Evolutionary conservation across 2,113 vertebrate species (phyloP), one percentile per base, ranked within the genome.

Genomic region (Cromileptes altivelis): DNA sequence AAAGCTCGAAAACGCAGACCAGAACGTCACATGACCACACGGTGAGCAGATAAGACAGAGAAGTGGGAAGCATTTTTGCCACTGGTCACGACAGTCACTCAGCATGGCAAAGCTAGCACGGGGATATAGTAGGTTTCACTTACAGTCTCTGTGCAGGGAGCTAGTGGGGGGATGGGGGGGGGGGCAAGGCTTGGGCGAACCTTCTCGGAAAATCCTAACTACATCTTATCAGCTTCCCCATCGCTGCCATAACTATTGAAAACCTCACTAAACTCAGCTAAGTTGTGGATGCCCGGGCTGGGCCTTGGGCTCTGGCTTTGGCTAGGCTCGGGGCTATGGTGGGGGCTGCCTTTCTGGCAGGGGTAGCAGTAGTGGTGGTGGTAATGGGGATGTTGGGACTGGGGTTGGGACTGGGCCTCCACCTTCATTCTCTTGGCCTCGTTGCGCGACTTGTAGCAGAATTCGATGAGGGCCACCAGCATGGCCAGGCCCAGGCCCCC

Each of bases 341-440:
- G 95, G 95, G 88, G 89, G 82, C 89, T 90, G 88, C 53, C 73
- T 70, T 73, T 76, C n/a, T n/a, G 90, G 85, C 89, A 88, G 89
- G 81, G 88, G 88, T 78, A 80, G 80, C 85, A 84, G 69, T 75
- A 65, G 74, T 65, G 71, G 82, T 85, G 95, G 95, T 95, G 96
- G 97, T 85, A 67, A 96, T 96, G 96, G 85, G 87, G 81, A 89
- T 81, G 64, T 83, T 78, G 92, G 81, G 96, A 96, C 95, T 45
- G 88, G 82, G 97, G 72, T 57, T 84, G 88, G 84, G 96, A 96
- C 95, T 85, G 84, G 81, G 96, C 95, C 96, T 98, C 97, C 97
- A 99, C 98, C 98, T 99, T 99, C 98, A 99, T 99, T 98, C 98
- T 96, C 96, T 99, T 99, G 95, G 98, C 98, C 95, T 99, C 98